Percentiles rank a stretch among this genome's conserved stretches.
These are phyloP conservation scores for Drymonia ruficornis DNA, from an alignment of 2,888 invertebrate genomes.

Conservation along the genomic window DNA sequence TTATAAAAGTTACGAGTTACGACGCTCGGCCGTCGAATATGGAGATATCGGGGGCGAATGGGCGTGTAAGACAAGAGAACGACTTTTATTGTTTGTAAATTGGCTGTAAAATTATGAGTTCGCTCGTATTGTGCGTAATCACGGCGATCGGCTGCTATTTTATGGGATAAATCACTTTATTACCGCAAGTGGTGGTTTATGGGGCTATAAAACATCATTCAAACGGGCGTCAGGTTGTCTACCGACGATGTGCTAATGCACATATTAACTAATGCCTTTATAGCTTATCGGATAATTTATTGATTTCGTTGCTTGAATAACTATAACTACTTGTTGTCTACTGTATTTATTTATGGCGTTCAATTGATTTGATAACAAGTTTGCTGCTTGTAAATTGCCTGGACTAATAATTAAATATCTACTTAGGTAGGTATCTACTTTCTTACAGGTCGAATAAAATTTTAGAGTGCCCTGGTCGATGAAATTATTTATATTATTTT, in stretches of 20 bases:
- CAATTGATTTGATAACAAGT: background rate
- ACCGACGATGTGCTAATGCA: slow-evolving; percentile 51
- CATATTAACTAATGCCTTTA: slow-evolving; percentile 43
- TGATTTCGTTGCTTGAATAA: slow-evolving; percentile 27
- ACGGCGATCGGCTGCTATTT: slow-evolving; percentile 80
- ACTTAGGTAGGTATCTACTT: background rate
- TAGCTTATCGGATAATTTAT: slow-evolving; percentile 36
- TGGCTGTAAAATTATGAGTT: slow-evolving; percentile 85
- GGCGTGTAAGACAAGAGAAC: slow-evolving; percentile 80
- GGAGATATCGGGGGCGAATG: slow-evolving; percentile 81
- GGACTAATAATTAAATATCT: too few relatives aligned
- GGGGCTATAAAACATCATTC: slow-evolving; percentile 65
- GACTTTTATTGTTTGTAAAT: slow-evolving; percentile 86
- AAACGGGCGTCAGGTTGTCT: slow-evolving; percentile 61
- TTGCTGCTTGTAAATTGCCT: background rate
- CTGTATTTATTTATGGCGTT: background rate
- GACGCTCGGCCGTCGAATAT: slow-evolving; percentile 73
- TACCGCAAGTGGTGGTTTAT: slow-evolving; percentile 71
- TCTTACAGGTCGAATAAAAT: too few relatives aligned
- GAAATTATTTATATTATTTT: too few relatives aligned
- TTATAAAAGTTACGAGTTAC: slow-evolving; percentile 82
- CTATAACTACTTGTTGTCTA: slow-evolving; percentile 14
- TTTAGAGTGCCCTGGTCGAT: too few relatives aligned
- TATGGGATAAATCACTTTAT: slow-evolving; percentile 80
- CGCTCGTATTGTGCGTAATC: slow-evolving; percentile 80